phyloP scores from a whole-genome alignment of 2,797 vertebrate species.

The Pipistrellus kuhlii region DNA sequence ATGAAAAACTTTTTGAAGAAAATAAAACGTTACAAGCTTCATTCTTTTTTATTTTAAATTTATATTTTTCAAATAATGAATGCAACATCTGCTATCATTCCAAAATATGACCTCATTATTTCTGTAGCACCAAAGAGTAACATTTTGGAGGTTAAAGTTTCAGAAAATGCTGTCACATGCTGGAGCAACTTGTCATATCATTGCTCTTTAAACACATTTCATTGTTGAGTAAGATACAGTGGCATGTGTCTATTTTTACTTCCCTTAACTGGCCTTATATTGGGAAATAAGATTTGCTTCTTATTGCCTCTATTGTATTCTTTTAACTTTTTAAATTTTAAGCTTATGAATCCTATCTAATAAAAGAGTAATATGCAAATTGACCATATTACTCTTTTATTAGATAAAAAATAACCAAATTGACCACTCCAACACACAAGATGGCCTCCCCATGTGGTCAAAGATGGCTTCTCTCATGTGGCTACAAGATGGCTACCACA shows the following conservation, averaged over 20 bases:
- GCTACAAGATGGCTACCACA: no score
- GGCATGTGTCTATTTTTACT: neutral
- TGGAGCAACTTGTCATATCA: neutral
- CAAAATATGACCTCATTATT: neutral
- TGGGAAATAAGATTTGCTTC: conserved; percentile 24
- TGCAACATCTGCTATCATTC: neutral
- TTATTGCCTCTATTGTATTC: neutral
- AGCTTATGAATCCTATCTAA: neutral
- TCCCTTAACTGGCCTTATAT: neutral
- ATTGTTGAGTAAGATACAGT: neutral
- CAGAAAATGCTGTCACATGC: neutral
- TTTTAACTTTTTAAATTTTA: neutral
- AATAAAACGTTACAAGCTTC: neutral
- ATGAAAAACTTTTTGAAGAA: conserved; percentile 20
- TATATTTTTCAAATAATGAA: conserved; percentile 36
- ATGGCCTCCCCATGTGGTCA: no score
- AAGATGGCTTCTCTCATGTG: no score
- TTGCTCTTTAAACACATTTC: neutral
- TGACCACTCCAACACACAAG: no score
- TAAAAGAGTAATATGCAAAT: no score
- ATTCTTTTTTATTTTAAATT: conserved; percentile 40
- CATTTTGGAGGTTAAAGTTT: neutral
- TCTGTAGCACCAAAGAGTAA: neutral
- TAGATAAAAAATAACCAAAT: no score
- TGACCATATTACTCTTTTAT: no score